These are phyloP conservation scores for Parus major DNA, from an alignment of 2,113 vertebrate species.

Conservation along the genomic window DNA sequence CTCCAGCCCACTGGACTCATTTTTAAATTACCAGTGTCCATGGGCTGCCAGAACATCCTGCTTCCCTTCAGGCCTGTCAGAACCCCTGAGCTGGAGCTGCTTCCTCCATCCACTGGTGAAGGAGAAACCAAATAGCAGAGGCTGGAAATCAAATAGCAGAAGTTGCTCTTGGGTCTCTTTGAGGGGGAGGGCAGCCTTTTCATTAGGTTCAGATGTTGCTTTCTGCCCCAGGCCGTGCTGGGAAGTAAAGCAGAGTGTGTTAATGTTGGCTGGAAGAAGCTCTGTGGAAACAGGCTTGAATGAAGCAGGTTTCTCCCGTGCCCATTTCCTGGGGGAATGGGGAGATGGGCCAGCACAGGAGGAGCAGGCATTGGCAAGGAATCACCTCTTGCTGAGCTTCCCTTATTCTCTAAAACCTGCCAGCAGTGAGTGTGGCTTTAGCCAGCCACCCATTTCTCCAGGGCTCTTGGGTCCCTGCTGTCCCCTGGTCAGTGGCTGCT, in stretches of 20 bases:
- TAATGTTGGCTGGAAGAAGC: constrained; percentile 34
- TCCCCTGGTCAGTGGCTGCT: neutral
- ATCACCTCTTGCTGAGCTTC: neutral
- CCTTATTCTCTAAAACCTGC: neutral
- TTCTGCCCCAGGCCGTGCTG: constrained; percentile 11
- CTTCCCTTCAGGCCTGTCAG: neutral
- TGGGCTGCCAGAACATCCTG: neutral
- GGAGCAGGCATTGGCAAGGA: neutral
- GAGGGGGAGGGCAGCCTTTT: constrained; percentile 5
- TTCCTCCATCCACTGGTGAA: neutral
- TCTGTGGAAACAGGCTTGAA: neutral
- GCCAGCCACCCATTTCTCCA: neutral
- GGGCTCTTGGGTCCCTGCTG: neutral
- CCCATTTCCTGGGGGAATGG: neutral
- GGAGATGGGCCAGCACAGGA: neutral
- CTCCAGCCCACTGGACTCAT: neutral
- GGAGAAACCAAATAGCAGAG: neutral
- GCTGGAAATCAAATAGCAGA: constrained; percentile 8
- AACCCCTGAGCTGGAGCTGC: neutral
- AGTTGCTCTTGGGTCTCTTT: constrained; percentile 14
- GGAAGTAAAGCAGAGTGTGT: constrained; percentile 34
- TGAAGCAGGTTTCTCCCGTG: neutral
- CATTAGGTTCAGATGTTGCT: constrained; percentile 54
- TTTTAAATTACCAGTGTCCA: neutral
- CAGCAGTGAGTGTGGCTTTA: neutral